These are phyloP conservation scores for Pluvianellus socialis DNA, from an alignment of 2,113 vertebrate genomes.

Conservation along the genomic window DNA sequence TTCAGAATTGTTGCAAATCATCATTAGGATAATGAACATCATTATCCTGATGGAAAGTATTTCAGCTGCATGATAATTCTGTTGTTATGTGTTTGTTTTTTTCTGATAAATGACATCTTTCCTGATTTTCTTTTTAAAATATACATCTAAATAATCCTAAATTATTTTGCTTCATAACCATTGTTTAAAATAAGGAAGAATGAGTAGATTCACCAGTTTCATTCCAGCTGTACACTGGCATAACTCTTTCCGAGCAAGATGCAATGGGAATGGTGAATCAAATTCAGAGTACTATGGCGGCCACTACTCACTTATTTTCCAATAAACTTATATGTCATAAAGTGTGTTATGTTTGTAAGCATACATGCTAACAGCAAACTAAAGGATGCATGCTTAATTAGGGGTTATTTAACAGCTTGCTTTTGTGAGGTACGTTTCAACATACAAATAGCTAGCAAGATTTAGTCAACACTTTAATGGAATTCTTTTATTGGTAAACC, in stretches of 20 bases:
- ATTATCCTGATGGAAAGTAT: slow-evolving; percentile 39
- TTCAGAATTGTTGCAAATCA: slow-evolving; percentile 62
- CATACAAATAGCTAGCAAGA: background rate
- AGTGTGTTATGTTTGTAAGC: background rate
- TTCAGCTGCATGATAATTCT: slow-evolving; percentile 48
- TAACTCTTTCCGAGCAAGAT: background rate
- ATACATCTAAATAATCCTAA: background rate
- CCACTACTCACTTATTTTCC: background rate
- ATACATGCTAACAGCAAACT: background rate
- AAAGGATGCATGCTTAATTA: slow-evolving; percentile 1
- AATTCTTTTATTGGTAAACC: background rate
- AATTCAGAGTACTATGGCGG: background rate
- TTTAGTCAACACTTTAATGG: background rate
- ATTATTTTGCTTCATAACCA: background rate
- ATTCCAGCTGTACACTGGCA: background rate
- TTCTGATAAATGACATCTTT: slow-evolving; percentile 21
- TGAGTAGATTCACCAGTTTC: slow-evolving; percentile 44
- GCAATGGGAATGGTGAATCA: slow-evolving; percentile 49
- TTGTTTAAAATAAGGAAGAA: slow-evolving; percentile 4
- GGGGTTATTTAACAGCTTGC: background rate
- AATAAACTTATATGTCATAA: background rate
- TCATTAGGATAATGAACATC: slow-evolving; percentile 57
- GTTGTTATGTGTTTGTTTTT: slow-evolving; percentile 35
- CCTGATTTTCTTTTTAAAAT: slow-evolving; percentile 10
- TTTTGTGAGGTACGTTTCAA: background rate